Percentiles rank a stretch among this genome's conserved stretches.
phyloP scores from a whole-genome alignment of 2,888 invertebrate genomes.

The Vesta saturnalis region DNA sequence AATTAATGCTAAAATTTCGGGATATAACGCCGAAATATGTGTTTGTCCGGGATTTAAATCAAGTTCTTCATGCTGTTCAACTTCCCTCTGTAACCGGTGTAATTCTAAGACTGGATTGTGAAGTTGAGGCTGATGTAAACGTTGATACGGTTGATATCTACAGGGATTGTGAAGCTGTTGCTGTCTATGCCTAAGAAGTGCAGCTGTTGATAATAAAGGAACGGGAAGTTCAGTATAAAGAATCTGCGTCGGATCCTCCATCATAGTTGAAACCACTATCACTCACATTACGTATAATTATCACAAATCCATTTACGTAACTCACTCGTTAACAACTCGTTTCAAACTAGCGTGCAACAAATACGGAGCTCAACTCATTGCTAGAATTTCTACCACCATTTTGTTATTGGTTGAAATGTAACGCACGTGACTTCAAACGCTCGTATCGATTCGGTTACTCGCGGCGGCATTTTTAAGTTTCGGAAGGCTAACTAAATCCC shows the following conservation, averaged over 20 bases:
- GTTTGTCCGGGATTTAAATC: slow-evolving; percentile 64
- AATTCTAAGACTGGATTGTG: slow-evolving; percentile 61
- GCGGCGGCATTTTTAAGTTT: slow-evolving; percentile 86
- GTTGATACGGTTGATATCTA: slow-evolving; percentile 71
- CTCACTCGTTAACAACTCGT: slow-evolving; percentile 54
- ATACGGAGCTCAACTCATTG: slow-evolving; percentile 33
- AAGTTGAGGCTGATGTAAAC: slow-evolving; percentile 73
- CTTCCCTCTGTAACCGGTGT: slow-evolving; percentile 45
- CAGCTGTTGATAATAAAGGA: slow-evolving; percentile 64
- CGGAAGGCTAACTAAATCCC: slow-evolving; percentile 50
- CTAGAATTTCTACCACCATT: slow-evolving; percentile 28
- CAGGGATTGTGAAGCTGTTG: slow-evolving; percentile 62
- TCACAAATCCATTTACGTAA: slow-evolving; percentile 54
- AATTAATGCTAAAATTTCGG: slow-evolving; percentile 91
- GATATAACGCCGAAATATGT: slow-evolving; percentile 89
- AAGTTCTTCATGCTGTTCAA: slow-evolving; percentile 44
- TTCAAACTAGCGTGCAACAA: slow-evolving; percentile 45
- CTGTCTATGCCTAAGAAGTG: slow-evolving; percentile 64
- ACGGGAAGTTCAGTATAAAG: slow-evolving; percentile 69
- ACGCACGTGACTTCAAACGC: slow-evolving; percentile 70
- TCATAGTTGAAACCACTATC: slow-evolving; percentile 56
- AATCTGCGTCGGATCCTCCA: slow-evolving; percentile 67
- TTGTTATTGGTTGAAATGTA: slow-evolving; percentile 37
- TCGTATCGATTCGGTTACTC: slow-evolving; percentile 82
- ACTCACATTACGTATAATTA: slow-evolving; percentile 61